Evolutionary conservation across 2,113 vertebrate genomes (phyloP), one percentile per base, ranked within the genome.

Genomic region (Hypocryptadius cinnamomeus): DNA sequence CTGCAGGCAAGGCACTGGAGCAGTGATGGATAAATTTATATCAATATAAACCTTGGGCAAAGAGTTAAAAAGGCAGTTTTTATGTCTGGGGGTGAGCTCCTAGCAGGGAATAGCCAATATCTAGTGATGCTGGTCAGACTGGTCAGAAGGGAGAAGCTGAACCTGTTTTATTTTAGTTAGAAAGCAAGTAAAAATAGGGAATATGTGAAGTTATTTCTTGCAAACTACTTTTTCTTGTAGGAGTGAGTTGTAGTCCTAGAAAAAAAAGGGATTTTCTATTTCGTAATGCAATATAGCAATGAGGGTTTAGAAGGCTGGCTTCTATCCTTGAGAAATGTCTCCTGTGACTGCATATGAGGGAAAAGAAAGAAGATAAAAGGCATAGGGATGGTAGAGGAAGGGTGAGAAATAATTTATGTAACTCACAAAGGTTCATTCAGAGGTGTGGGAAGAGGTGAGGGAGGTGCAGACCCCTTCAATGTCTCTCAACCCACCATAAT

Each of bases 31-130:
- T 57, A 80, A 73, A 45, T 28, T 48, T 30, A 13, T 14, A 10
- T 9, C 13, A 17, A 30, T 31, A 11, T 31, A 59, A 76, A 60
- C 10, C 6, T 69, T 13, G 9, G 16, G 5, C 1, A 60, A 24
- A 3, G 2, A 12, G 28, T 47, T 28, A 2, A 39, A 30, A 21
- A 6, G 5, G 5, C 4, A 27, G 2, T 0, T 0, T 2, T 70
- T 15, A 0, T 33, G 5, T 15, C 5, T 77, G 27, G 3, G 12
- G 13, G 2, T 48, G 45, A 48, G 44, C 8, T 85, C 9, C 12
- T n/a, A 19, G 16, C 1, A 60, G 35, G 39, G 31, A 27, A 19
- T 9, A 3, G 10, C 5, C 19, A 15, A 8, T n/a, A 3, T 11
- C 3, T 2, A 6, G 10, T 15, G 7, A 12, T 37, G 5, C 2